Conservation (phyloP, 2,888 invertebrate genomes). For the Stenotaenia linearis region DNA sequence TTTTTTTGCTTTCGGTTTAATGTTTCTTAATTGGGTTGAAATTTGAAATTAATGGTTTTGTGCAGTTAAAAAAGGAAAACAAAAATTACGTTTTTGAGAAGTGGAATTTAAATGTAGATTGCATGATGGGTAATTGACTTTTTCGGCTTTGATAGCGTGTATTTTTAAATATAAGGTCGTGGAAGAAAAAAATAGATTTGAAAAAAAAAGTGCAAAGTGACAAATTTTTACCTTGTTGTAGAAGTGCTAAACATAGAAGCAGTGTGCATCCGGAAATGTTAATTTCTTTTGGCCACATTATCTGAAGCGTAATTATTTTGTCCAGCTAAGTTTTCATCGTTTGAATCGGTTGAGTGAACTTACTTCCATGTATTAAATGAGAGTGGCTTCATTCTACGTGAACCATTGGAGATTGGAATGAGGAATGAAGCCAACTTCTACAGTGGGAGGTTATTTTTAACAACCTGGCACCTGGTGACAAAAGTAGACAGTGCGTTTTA, state of each 20-base stretch:
- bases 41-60: background rate
- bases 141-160: no score
- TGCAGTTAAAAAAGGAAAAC: background rate
- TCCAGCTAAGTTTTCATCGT: background rate
- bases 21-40: background rate
- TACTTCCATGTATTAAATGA: background rate
- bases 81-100: background rate
- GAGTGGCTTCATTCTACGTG: background rate
- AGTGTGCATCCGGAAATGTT: background rate
- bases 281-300: background rate
- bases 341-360: conserved; percentile 2
- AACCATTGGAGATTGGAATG: conserved; percentile 17
- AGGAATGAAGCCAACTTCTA: conserved; percentile 24
- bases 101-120: background rate
- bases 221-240: conserved; percentile 19
- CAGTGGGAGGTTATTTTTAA: conserved; percentile 19
- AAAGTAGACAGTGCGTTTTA: conserved; percentile 24
- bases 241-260: conserved; percentile 7
- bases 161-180: background rate
- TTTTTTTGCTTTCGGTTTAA: background rate
- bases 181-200: background rate
- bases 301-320: background rate
- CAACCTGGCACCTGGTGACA: conserved; percentile 26
- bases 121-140: no score
- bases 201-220: background rate